Base-by-base conservation (phyloP, 2,888 invertebrate genomes). In the Tipula vernalis region DNA sequence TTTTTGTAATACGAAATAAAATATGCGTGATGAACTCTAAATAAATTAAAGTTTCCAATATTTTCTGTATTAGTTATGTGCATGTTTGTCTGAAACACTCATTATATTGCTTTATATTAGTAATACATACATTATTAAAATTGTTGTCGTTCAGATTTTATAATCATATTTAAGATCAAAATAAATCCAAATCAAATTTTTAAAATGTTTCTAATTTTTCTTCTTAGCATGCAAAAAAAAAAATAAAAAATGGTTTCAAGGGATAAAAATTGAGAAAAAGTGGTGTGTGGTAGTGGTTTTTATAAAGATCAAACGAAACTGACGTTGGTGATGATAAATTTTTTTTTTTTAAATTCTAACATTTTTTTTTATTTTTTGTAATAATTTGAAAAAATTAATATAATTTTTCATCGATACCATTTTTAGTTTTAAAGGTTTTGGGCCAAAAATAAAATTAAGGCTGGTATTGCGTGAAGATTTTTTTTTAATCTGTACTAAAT, bases 251-350 rank as follows among this genome's bases (percentile, higher is more conserved):
- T 71, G 71, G 71, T 71, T 71, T 10, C 28, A 71, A 71, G 71
- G 71, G 71, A 57, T 71, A 28, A 71, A 71, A 71, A 28, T 71
- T 71, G 71, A 71, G 71, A 84, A 86, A 86, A 86, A 86, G 83
- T 85, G 85, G 86, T 83, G 87, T 86, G 83, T 86, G 83, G 83
- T 87, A 84, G 15, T 39, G n/a, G 39, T 39, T 15, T 84, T 84
- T 84, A 39, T 12, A 39, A 71, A 71, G 28, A 28, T 71, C 71
- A 28, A 84, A 39, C 41, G n/a, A 39, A 83, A 28, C 28, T 28
- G 36, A 36, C 41, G n/a, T 15, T 84, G 84, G 84, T 84, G 84
- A 84, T 84, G 28, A 28, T 28, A 71, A 71, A 28, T 71, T 71
- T 71, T 28, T 28, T n/a, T 28, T 71, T 28, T 71, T 71, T 28